Conservation (phyloP, 2,113 vertebrate genomes). For the Gambusia affinis region DNA sequence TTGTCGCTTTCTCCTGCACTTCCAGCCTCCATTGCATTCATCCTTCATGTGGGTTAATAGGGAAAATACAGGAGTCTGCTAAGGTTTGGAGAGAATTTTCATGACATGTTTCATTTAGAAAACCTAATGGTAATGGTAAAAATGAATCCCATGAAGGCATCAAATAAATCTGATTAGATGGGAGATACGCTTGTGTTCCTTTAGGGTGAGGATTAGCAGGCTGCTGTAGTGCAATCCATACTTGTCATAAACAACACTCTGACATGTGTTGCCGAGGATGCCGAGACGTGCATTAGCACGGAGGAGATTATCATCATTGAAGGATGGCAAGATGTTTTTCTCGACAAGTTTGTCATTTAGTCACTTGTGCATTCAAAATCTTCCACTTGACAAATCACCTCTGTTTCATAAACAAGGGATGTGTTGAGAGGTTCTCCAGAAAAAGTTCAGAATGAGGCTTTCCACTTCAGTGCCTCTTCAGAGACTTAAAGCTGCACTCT, state of each 20-base stretch:
- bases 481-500: conserved; percentile 11
- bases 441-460: conserved; percentile 50
- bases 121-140: conserved; percentile 73
- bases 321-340: conserved; percentile 80
- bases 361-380: conserved; percentile 56
- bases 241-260: conserved; percentile 80
- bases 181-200: conserved; percentile 70
- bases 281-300: conserved; percentile 78
- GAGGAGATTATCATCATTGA: conserved; percentile 77
- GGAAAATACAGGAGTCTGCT: conserved; percentile 42
- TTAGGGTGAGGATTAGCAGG: conserved; percentile 79
- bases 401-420: conserved; percentile 54
- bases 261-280: conserved; percentile 78
- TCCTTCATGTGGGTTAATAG: conserved; percentile 33
- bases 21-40: not conserved
- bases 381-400: conserved; percentile 61
- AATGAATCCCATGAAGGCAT: conserved; percentile 65
- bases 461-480: conserved; percentile 25
- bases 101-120: conserved; percentile 67
- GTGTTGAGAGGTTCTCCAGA: conserved; percentile 37
- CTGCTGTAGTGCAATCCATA: conserved; percentile 81
- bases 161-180: conserved; percentile 79
- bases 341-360: conserved; percentile 56
- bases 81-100: conserved; percentile 58
- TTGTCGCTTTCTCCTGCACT: not conserved